These are phyloP conservation scores for Plebejus melissa DNA, from an alignment of 2,888 invertebrate species.

Conservation along the genomic window DNA sequence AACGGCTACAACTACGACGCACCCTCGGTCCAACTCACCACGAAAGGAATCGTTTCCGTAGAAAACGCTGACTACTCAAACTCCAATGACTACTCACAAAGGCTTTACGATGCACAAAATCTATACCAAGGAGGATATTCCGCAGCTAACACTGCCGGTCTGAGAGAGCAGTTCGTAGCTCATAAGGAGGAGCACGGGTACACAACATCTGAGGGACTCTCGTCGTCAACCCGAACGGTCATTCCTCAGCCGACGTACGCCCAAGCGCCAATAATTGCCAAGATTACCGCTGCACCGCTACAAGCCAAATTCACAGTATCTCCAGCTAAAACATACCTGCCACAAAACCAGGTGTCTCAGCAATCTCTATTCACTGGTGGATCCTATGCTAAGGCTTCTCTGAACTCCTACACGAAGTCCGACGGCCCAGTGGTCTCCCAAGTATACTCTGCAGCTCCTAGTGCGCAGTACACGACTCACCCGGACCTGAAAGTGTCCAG, in stretches of 20 bases:
- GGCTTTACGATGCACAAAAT: slow-evolving; percentile 38
- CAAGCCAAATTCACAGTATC: slow-evolving; percentile 58
- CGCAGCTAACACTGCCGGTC: slow-evolving; percentile 48
- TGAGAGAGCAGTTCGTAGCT: slow-evolving; percentile 43
- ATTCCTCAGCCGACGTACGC: slow-evolving; percentile 67
- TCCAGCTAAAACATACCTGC: slow-evolving; percentile 55
- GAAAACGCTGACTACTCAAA: slow-evolving; percentile 32
- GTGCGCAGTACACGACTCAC: slow-evolving; percentile 61
- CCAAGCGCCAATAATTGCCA: slow-evolving; percentile 73
- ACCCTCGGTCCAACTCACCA: slow-evolving; percentile 74
- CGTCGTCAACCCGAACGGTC: slow-evolving; percentile 57
- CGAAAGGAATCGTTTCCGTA: slow-evolving; percentile 46
- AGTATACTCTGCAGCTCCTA: slow-evolving; percentile 57
- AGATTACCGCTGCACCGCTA: slow-evolving; percentile 71
- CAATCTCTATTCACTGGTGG: slow-evolving; percentile 51
- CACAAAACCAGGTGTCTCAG: slow-evolving; percentile 59
- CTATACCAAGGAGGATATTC: slow-evolving; percentile 47
- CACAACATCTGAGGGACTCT: slow-evolving; percentile 74
- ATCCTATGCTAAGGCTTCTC: slow-evolving; percentile 64
- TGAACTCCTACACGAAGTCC: slow-evolving; percentile 59
- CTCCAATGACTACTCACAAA: slow-evolving; percentile 42
- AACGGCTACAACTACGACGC: slow-evolving; percentile 77
- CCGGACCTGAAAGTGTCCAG: slow-evolving; percentile 48
- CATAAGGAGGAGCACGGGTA: slow-evolving; percentile 75
- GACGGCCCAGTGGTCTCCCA: slow-evolving; percentile 70